Evolutionary conservation across 2,888 invertebrate genomes (phyloP), one percentile per base, ranked within the genome.

Genomic region (Drosophila dives): DNA sequence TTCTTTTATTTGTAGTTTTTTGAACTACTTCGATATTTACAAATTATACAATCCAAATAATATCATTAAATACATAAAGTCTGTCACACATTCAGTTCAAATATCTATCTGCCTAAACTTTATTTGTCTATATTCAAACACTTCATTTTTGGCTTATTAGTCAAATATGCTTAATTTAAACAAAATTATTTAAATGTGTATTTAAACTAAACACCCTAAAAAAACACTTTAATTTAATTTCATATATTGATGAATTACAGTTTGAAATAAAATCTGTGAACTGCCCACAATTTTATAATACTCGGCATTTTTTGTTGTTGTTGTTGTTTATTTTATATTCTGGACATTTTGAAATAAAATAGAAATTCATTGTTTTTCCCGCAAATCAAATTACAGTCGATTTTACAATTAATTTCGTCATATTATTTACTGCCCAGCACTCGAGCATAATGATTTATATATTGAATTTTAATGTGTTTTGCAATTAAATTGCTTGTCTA

Each of bases 401-500:
- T 38, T 38, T 38, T 23, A 36, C 40, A 51, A 29, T 65, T 45
- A 40, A 64, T 34, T 49, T 34, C 7, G 36, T 12, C 6, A 32
- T n/a, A 64, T 45, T 59, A 38, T 58, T 67, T 51, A 50, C 15
- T 48, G 50, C 29, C 8, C 17, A 26, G 23, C 23, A 20, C 17
- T n/a, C 50, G 17, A 26, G 50, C 49, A 72, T 50, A 50, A 71
- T 48, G 60, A 75, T 75, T 66, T 49, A 63, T 66, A 38, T 77
- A 54, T 72, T 42, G 15, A 53, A 11, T 64, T 51, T 60, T 23
- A 49, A 50, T 55, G 64, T 77, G 54, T 56, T 60, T 51, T 55
- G 53, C 54, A 50, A 55, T 50, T 61, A 48, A 51, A 56, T 70
- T 36, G 45, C 29, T 48, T 53, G 53, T 59, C 20, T 26, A 53